Percentiles rank a stretch among this genome's conserved stretches.
phyloP scores from a whole-genome alignment of 1,140 invertebrate genomes.

The Zeugodacus cucurbitae region DNA sequence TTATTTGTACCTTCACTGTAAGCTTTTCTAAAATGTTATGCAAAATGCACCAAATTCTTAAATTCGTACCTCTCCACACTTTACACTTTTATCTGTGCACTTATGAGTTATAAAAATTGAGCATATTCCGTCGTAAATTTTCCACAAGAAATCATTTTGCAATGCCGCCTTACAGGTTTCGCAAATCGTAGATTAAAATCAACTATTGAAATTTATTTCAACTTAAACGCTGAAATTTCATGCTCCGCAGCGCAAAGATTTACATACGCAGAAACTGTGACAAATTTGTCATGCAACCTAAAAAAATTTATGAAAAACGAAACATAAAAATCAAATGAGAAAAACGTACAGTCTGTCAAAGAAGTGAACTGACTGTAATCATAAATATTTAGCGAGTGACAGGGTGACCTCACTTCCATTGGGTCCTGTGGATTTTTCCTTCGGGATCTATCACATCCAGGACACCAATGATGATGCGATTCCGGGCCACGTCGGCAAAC shows the following conservation, averaged over 20 bases:
- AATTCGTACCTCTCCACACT: background rate
- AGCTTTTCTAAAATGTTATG: too few relatives aligned
- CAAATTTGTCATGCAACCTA: background rate
- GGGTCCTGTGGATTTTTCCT: too few relatives aligned
- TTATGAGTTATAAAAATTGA: background rate
- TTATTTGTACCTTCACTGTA: too few relatives aligned
- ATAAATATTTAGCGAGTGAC: too few relatives aligned
- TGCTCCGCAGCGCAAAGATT: background rate
- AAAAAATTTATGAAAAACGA: background rate
- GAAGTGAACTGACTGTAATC: too few relatives aligned
- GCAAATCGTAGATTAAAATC: background rate
- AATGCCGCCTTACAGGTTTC: background rate
- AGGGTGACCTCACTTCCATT: too few relatives aligned
- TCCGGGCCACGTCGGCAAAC: too few relatives aligned
- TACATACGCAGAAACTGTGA: slow-evolving; percentile 1
- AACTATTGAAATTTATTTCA: background rate
- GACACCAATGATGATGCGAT: too few relatives aligned
- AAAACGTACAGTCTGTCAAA: background rate
- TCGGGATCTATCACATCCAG: too few relatives aligned
- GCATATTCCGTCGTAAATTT: background rate
- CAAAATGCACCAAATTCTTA: too few relatives aligned
- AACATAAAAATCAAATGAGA: background rate
- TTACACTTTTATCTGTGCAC: too few relatives aligned
- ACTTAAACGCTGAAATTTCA: background rate
- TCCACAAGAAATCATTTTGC: background rate